Percentiles rank a stretch among this genome's conserved stretches.
These are phyloP conservation scores for Aurelia sp. DNA, from an alignment of 30 jellyfish, hydroid and myxozoan species.

Conservation along the genomic window DNA sequence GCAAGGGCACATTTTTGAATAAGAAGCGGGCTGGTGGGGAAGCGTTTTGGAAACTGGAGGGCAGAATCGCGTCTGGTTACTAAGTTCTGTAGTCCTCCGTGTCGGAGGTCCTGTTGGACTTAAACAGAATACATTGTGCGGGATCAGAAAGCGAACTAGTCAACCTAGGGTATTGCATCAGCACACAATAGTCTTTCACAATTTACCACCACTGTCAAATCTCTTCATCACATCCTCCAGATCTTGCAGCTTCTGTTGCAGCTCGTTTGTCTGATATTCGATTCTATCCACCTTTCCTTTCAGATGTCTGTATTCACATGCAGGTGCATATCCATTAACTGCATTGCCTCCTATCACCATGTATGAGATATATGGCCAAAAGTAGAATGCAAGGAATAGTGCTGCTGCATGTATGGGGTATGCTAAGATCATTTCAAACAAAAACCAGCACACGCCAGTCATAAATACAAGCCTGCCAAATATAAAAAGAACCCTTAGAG, in stretches of 20 bases:
- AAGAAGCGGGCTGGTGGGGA: no score
- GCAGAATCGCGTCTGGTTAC: no score
- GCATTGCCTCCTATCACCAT: slow-evolving; percentile 10
- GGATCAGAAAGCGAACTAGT: no score
- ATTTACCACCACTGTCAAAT: no score
- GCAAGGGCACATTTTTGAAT: no score
- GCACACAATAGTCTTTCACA: no score
- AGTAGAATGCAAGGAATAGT: not conserved
- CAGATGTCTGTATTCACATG: slow-evolving; percentile 37
- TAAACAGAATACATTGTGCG: no score
- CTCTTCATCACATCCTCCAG: slow-evolving; percentile 21
- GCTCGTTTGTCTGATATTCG: slow-evolving; percentile 54
- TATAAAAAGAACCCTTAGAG: not conserved
- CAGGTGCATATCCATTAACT: not conserved
- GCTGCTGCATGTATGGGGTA: slow-evolving; percentile 76
- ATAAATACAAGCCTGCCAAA: slow-evolving; percentile 71
- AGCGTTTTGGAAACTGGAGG: no score
- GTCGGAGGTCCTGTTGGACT: no score
- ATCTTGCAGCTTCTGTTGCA: slow-evolving; percentile 34
- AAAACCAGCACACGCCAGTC: slow-evolving; percentile 78
- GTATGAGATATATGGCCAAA: slow-evolving; percentile 27
- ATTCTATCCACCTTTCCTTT: slow-evolving; percentile 54
- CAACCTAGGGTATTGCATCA: no score
- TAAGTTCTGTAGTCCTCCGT: no score
- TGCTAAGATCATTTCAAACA: slow-evolving; percentile 62